Base-by-base conservation (phyloP, 2,113 vertebrate species). In the Tenebrosternarchus preto region DNA sequence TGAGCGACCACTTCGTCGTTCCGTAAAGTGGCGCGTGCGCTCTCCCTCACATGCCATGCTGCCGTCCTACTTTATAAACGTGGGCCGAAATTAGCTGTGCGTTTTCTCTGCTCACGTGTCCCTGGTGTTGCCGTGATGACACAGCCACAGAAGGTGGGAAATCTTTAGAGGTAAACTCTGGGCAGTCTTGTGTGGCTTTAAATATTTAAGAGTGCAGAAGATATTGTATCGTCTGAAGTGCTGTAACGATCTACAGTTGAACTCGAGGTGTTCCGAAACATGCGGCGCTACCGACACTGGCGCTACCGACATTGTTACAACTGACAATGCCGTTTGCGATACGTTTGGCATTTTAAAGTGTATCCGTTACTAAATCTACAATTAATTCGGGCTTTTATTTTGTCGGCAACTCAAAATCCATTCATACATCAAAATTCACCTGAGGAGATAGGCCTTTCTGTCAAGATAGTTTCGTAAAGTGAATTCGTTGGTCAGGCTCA, bases 21-120 rank as follows among this genome's bases (percentile, higher is more conserved):
- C 60, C 0, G 25, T 20, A 17, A 66, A 31, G 19, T 8, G 29
- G 16, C 29, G 8, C 29, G 25, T 9, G 16, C 15, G 12, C 22
- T 7, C 33, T 68, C 31, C 17, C 64, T 22, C 31, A 15, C 43
- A 4, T n/a, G 31, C 6, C 20, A n/a, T 39, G 19, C 33, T 39
- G 64, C 19, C 22, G 31, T 33, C 64, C 64, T 39, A 68, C 33
- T 68, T 68, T 68, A 22, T 39, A 68, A 68, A 50, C 43, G 43
- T 50, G 43, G 15, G 43, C 43, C 15, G 43, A 50, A 68, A 68
- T 39, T n/a, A 39, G 64, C 64, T 20, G 24, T 39, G 33, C 36
- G 36, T 39, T 39, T 68, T 39, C 36, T n/a, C 64, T 33, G 63
- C 29, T 31, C 63, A 66, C 63, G 63, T 66, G 29, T 6, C 29